Evolutionary conservation across 2,888 invertebrate genomes (phyloP).

Genomic region (Sepioteuthis lessoniana): DNA sequence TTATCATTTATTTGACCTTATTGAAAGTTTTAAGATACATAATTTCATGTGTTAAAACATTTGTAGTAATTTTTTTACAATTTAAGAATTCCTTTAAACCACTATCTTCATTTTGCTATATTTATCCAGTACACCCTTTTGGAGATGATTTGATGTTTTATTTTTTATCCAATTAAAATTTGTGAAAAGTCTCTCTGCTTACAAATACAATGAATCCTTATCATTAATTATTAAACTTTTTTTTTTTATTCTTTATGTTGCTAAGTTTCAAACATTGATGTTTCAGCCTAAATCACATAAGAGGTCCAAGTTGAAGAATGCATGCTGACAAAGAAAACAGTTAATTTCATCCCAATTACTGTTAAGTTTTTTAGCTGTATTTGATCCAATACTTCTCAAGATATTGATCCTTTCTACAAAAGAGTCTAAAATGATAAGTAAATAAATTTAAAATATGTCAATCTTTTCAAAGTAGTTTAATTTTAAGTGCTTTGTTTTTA

Average conservation of each 20-base stretch:
- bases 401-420: not conserved
- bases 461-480: too few species aligned
- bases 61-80: not conserved
- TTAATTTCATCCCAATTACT: not conserved
- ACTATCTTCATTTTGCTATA: not conserved
- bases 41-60: not conserved
- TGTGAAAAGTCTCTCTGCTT: not conserved
- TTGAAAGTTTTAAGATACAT: not conserved
- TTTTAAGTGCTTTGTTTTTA: not conserved
- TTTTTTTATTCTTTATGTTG: not conserved
- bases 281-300: not conserved
- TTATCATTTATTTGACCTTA: not conserved
- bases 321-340: not conserved
- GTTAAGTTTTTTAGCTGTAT: not conserved
- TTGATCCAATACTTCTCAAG: not conserved
- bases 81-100: not conserved
- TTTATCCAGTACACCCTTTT: not conserved
- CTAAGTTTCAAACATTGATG: not conserved
- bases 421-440: not conserved
- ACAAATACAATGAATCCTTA: not conserved
- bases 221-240: not conserved
- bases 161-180: not conserved
- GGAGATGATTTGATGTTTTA: not conserved
- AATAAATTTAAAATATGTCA: not conserved
- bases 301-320: not conserved